Percentiles rank a stretch among this genome's conserved stretches.
These are phyloP conservation scores for Leucophenga montana DNA, from an alignment of 2,888 invertebrate genomes.

Conservation along the genomic window DNA sequence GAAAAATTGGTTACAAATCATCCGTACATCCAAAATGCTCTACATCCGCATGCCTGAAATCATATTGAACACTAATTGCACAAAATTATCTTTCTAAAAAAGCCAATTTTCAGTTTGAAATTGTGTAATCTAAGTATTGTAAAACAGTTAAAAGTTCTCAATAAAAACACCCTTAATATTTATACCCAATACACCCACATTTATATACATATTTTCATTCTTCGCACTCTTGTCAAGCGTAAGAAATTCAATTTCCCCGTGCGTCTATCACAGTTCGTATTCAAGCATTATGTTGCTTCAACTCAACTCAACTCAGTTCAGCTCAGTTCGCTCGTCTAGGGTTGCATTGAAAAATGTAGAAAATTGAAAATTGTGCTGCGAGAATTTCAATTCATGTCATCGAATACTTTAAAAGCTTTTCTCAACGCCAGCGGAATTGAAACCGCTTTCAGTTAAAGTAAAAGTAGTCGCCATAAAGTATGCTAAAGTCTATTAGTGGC, in stretches of 20 bases:
- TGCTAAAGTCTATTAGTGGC: constrained; percentile 44
- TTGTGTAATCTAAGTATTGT: no score
- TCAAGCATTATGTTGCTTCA: background rate
- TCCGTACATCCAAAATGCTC: no score
- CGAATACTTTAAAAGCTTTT: constrained; percentile 65
- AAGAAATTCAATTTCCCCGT: constrained; percentile 57
- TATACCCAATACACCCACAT: background rate
- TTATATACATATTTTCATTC: background rate
- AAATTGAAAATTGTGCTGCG: background rate
- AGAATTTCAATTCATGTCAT: constrained; percentile 43
- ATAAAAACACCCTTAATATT: no score
- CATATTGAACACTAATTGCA: no score
- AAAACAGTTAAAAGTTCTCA: no score
- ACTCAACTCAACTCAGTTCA: no score
- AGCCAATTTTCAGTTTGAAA: no score
- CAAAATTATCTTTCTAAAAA: no score
- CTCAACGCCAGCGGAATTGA: background rate
- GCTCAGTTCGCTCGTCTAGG: background rate
- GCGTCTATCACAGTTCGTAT: constrained; percentile 47
- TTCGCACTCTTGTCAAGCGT: constrained; percentile 34
- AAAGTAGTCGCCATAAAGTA: no score
- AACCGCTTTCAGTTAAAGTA: no score
- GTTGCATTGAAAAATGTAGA: background rate
- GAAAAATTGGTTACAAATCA: no score
- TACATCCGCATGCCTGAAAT: no score